Conservation (phyloP, 2,113 vertebrate species). For the Aleadryas rufinucha region DNA sequence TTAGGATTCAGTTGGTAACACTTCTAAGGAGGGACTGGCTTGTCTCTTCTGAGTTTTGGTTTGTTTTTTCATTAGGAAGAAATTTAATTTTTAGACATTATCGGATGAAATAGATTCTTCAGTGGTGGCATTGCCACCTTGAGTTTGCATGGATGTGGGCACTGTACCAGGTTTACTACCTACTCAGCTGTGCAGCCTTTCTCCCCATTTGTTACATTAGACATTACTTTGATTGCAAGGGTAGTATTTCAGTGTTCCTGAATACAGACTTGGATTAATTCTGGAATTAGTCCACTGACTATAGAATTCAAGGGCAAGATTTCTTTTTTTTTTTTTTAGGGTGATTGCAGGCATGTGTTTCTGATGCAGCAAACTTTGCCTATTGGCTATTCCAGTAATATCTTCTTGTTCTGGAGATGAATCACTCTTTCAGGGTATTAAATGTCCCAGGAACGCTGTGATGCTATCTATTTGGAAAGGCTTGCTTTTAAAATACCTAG, state of each 20-base stretch:
- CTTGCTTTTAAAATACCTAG: background rate
- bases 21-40: background rate
- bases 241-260: background rate
- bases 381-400: background rate
- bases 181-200: background rate
- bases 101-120: background rate
- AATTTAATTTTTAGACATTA: background rate
- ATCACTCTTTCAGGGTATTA: background rate
- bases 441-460: background rate
- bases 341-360: background rate
- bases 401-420: background rate
- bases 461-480: background rate
- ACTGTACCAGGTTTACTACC: background rate
- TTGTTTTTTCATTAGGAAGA: background rate
- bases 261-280: conserved; percentile 27
- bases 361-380: background rate
- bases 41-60: background rate
- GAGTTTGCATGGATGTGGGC: background rate
- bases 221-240: background rate
- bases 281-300: background rate
- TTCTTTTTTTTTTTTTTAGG: background rate
- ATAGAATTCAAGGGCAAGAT: background rate
- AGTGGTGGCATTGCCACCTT: background rate
- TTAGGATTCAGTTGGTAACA: background rate
- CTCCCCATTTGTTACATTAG: background rate